Base-by-base conservation (phyloP, 2,113 vertebrate genomes). In the Tricholaema leucomelas region DNA sequence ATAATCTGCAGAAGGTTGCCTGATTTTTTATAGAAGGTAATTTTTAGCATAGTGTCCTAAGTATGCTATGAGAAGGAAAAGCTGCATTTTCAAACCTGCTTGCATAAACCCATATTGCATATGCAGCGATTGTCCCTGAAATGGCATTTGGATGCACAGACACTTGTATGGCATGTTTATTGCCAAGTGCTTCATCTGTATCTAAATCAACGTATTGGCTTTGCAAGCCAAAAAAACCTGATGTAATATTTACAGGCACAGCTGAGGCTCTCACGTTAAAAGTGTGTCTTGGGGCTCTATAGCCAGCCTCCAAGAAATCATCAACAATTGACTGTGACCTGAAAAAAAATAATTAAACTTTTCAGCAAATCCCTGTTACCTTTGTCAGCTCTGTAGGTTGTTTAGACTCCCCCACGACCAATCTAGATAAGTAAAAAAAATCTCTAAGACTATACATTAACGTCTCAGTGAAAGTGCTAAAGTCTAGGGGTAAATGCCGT, bases 51-150 rank as follows among this genome's bases (percentile, higher is more conserved):
- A 82, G 55, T 20, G 14, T 66, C 56, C 64, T 50, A 81, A 86
- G 70, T 66, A 83, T 36, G 40, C 40, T 74, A 44, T 4, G n/a
- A 84, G 79, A 80, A 74, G 59, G 44, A 81, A 88, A 85, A 78
- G 64, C 16, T 69, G 63, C n/a, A 23, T 91, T 92, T 93, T 88
- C 72, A 91, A 94, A 85, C 36, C 46, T 69, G 19, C 70, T 93
- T 88, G 54, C 52, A 83, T 87, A 90, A 90, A 92, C 30, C 6
- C 70, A 50, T 65, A 77, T 70, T 92, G 50, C 58, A 94, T 66
- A 75, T 10, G 70, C 10, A 91, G 46, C 70, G 77, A 88, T 23
- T 38, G 31, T 59, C 81, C 55, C 64, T 81, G 52, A 81, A 94
- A 84, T 36, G 33, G 73, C 55, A 81, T 82, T 65, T 91, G 38